phyloP scores from a whole-genome alignment of 1,140 invertebrate species.

The Lamellibrachia luymesi region DNA sequence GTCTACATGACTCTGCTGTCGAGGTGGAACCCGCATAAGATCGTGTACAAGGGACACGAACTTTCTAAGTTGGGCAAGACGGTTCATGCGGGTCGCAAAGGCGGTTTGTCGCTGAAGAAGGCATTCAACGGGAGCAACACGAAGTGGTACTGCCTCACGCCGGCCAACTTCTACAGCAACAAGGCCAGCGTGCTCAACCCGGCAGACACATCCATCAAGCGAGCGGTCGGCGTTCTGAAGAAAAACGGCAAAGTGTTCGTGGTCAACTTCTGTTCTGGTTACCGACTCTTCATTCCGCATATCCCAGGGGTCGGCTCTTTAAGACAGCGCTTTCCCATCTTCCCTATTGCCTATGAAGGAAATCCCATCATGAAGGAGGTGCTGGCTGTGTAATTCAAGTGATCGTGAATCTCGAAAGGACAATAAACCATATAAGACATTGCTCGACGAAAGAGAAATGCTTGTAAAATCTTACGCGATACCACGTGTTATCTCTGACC shows the following conservation, averaged over 20 bases:
- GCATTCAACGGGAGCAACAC: slow-evolving; percentile 38
- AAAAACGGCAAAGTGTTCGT: background rate
- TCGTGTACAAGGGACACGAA: background rate
- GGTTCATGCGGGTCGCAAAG: background rate
- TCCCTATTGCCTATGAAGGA: no score
- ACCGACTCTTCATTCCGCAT: no score
- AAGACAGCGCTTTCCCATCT: no score
- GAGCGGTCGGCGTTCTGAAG: background rate
- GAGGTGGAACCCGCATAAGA: slow-evolving; percentile 38
- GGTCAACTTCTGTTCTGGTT: no score
- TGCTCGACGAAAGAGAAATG: no score
- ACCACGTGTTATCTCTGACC: no score
- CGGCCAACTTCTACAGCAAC: slow-evolving; percentile 17
- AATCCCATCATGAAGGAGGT: no score
- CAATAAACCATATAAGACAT: no score
- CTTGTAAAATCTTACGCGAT: no score
- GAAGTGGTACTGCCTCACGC: slow-evolving; percentile 33
- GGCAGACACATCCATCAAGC: background rate
- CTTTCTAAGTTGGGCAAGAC: slow-evolving; percentile 40
- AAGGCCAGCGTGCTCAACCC: background rate
- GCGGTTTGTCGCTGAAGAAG: slow-evolving; percentile 12
- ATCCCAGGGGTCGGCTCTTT: no score
- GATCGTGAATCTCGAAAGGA: no score
- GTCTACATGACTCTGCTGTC: background rate
- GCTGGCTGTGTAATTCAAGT: no score